A percentile compares a stretch with the other conserved stretches of the same genome.
Evolutionary conservation across 2,888 invertebrate genomes (phyloP).

Genomic region (Caenorhabditis wallacei): DNA sequence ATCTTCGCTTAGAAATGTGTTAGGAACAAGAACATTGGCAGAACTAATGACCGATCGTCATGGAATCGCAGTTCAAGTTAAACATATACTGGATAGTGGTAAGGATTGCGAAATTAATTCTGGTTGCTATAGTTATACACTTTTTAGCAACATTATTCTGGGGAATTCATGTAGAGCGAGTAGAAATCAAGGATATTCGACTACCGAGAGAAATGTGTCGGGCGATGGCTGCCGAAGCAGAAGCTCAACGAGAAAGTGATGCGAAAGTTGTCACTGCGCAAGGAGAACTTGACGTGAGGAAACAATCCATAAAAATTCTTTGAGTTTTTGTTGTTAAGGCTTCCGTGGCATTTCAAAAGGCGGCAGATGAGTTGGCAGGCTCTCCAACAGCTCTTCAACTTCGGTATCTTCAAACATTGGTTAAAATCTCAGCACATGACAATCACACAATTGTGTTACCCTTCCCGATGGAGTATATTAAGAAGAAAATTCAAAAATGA

Average conservation of each 20-base stretch:
- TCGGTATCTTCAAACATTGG: slow-evolving; percentile 77
- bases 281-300: slow-evolving; percentile 68
- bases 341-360: slow-evolving; percentile 74
- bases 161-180: slow-evolving; percentile 81
- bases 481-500: slow-evolving; percentile 36
- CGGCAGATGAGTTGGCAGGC: slow-evolving; percentile 72
- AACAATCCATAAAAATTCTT: neutral
- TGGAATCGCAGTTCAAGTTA: slow-evolving; percentile 81
- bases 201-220: slow-evolving; percentile 77
- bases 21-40: slow-evolving; percentile 82
- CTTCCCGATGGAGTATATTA: slow-evolving; percentile 71
- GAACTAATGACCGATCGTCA: slow-evolving; percentile 83
- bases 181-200: slow-evolving; percentile 81
- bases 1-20: slow-evolving; percentile 78
- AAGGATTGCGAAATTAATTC: no score
- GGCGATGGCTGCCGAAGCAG: slow-evolving; percentile 79
- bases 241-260: slow-evolving; percentile 78
- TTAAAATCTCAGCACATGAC: slow-evolving; percentile 76
- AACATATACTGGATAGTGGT: slow-evolving; percentile 82
- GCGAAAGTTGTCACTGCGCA: slow-evolving; percentile 78
- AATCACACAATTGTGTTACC: slow-evolving; percentile 79
- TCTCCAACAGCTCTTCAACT: slow-evolving; percentile 76
- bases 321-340: slow-evolving; percentile 66
- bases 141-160: slow-evolving; percentile 74
- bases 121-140: no score